Conservation (phyloP, 2,888 invertebrate species). For the Tubulanus polymorphus region DNA sequence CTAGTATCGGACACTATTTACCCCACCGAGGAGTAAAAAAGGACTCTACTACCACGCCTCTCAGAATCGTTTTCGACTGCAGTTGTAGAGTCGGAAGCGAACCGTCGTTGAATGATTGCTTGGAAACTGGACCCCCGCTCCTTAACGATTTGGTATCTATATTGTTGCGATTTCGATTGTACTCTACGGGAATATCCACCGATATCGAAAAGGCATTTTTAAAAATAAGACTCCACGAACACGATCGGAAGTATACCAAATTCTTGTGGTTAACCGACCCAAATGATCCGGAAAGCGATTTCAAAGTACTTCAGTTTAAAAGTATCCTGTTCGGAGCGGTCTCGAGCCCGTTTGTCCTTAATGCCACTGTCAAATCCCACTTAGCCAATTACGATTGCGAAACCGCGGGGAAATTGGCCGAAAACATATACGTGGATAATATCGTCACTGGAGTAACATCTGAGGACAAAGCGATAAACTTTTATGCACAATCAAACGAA, state of each 20-base stretch:
- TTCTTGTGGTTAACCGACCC: slow-evolving; percentile 13
- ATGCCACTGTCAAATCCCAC: background rate
- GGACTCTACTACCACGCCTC: slow-evolving; percentile 6
- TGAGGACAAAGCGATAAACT: slow-evolving; percentile 1
- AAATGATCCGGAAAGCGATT: slow-evolving; percentile 6
- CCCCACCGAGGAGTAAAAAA: slow-evolving; percentile 14
- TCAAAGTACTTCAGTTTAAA: slow-evolving; percentile 10
- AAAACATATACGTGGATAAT: slow-evolving; percentile 15
- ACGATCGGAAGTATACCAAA: slow-evolving; percentile 14
- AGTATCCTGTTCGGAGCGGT: slow-evolving; percentile 14
- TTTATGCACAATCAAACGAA: slow-evolving; percentile 8
- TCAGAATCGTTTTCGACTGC: slow-evolving; percentile 17
- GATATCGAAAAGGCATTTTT: slow-evolving; percentile 18
- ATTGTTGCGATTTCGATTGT: slow-evolving; percentile 1
- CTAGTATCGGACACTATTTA: slow-evolving; percentile 12
- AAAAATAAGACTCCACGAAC: slow-evolving; percentile 10
- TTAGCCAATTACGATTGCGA: background rate
- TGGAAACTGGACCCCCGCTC: slow-evolving; percentile 12
- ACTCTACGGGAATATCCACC: slow-evolving; percentile 7
- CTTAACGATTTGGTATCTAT: slow-evolving; percentile 11
- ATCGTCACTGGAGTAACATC: slow-evolving; percentile 8
- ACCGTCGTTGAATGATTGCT: slow-evolving; percentile 15
- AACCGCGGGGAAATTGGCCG: background rate
- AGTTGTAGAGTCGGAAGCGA: slow-evolving; percentile 6
- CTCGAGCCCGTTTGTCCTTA: background rate